Evolutionary conservation across 2,113 vertebrate species (phyloP), one percentile per base, ranked within the genome.

Genomic region (Amblyornis subalaris): DNA sequence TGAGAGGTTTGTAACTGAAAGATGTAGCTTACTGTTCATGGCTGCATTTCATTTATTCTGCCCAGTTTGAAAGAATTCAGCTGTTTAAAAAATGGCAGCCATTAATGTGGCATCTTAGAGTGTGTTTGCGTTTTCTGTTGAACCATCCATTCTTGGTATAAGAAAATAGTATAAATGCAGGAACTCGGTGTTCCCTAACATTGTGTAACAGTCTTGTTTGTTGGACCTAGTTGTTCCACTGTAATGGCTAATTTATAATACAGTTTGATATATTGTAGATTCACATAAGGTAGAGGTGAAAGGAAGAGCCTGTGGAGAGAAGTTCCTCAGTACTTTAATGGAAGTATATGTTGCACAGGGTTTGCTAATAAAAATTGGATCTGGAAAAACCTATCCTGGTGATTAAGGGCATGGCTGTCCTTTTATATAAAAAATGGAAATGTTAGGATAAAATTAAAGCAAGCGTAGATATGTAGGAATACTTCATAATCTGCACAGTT

Each of bases 121-220:
- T 65, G 23, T 60, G 35, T 75, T 93, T 76, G 19, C 33, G 28
- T 92, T 85, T 89, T 83, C 66, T 69, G 33, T 86, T 73, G 45
- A 77, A 60, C 60, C 10, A 7, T 91, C 26, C 82, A 40, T 67
- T 85, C 33, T 53, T 71, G 40, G 14, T 84, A 14, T 33, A 81
- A 81, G 50, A 60, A 53, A 79, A 35, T 12, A 23, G 15, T 67
- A 13, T 61, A 76, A 86, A 47, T 26, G 48, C 40, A 88, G 40
- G 61, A 90, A 86, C 65, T 62, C 1, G 0, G 2, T 71, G 45
- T 93, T 86, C 89, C 66, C 28, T 78, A n/a, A 23, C 55, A 23
- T 44, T 82, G 45, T 50, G 57, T 81, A 40, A 51, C 23, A 51
- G 23, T 48, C 50, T 72, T 1, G 0, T 75, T 91, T 78, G 35